phyloP scores from a whole-genome alignment of 1,140 invertebrate species.

The Drosophila takahashii region DNA sequence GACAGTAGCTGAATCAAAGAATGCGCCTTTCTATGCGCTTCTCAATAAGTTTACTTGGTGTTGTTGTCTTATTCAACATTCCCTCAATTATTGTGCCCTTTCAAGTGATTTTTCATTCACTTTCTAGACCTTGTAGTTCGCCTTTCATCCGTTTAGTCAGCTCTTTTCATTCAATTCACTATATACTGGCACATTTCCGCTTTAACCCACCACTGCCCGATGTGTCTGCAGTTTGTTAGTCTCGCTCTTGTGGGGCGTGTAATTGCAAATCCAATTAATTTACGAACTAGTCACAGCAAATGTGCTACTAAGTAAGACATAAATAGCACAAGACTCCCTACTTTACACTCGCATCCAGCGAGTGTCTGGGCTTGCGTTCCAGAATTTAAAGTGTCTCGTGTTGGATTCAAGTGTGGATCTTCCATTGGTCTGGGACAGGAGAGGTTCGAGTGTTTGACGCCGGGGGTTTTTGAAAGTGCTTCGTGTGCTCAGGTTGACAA shows the following conservation, averaged over 20 bases:
- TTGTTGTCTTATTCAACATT: slow-evolving; percentile 3
- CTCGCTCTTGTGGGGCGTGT: slow-evolving; percentile 52
- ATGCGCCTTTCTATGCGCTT: slow-evolving; percentile 4
- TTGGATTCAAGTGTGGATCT: slow-evolving; percentile 13
- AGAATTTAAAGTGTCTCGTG: slow-evolving; percentile 61
- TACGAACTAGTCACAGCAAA: slow-evolving; percentile 76
- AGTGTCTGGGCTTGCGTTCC: slow-evolving; percentile 22
- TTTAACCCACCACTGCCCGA: not conserved
- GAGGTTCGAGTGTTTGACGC: slow-evolving; percentile 27
- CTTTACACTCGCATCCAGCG: slow-evolving; percentile 13
- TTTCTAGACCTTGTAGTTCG: slow-evolving; percentile 12
- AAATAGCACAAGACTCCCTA: slow-evolving; percentile 70
- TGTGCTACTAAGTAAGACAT: slow-evolving; percentile 80
- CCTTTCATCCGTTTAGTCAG: slow-evolving; percentile 15
- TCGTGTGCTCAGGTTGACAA: slow-evolving; percentile 62
- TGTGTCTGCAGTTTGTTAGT: slow-evolving; percentile 10
- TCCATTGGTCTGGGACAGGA: not conserved
- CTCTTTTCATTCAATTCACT: slow-evolving; percentile 17
- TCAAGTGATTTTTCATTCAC: slow-evolving; percentile 19
- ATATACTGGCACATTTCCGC: not conserved
- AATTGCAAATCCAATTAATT: slow-evolving; percentile 83
- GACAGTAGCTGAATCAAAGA: not conserved
- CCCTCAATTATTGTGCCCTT: slow-evolving; percentile 7
- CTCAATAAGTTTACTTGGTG: not conserved
- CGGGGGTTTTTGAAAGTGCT: slow-evolving; percentile 33